Evolutionary conservation across 2,888 invertebrate species (phyloP), one percentile per base, ranked within the genome.

Genomic region (Clitarchus hookeri): DNA sequence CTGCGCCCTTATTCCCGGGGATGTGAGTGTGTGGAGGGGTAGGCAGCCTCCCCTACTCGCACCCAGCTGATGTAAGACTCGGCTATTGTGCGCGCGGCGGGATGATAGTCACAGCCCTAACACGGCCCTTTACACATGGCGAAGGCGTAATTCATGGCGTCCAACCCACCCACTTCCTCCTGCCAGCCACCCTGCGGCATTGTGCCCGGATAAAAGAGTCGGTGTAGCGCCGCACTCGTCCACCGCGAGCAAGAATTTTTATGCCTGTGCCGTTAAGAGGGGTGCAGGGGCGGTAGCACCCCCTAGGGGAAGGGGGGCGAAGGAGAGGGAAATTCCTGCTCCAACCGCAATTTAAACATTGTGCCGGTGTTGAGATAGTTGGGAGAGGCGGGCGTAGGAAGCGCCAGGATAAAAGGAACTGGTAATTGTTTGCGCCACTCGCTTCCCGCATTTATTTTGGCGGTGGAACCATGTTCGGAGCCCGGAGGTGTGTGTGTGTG

Each of bases 201-300:
- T 65, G 65, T 65, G 65, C 65, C n/a, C 65, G 65, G 65, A 65
- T 65, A 65, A 65, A 65, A 65, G 65, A 65, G 65, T n/a, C 65
- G 19, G 65, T 65, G 65, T 65, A 65, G 65, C 23, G 65, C 65
- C 65, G 65, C 65, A 65, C 65, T 65, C 65, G 65, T 65, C 23
- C 65, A 9, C 65, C 65, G 36, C 53, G 65, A n/a, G 65, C 13
- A 65, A 23, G 65, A 65, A 65, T 65, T 65, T 65, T 65, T 65
- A 65, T 65, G 65, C 65, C 65, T 23, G 65, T 23, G 65, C 65
- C 65, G 65, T 65, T 65, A 65, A n/a, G 65, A 6, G n/a, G n/a
- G 16, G n/a, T 16, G 65, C n/a, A 23, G 65, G 1, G 48, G 65
- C 16, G 65, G 65, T 65, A 65, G 12, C n/a, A 9, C 8, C 65